Conservation (phyloP, 1,140 invertebrate species). For the Tenebrio molitor region DNA sequence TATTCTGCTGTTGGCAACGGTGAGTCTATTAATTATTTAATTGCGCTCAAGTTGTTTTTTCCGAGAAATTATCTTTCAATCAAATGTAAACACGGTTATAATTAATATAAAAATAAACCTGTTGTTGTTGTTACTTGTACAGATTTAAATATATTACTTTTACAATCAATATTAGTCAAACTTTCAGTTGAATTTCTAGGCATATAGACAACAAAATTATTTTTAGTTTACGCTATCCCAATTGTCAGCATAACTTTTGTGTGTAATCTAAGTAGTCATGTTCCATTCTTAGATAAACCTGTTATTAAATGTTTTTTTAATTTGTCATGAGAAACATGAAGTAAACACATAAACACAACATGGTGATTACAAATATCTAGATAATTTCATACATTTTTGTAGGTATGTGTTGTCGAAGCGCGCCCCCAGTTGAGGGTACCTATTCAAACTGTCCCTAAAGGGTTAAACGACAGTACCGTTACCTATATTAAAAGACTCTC, state of each 20-base stretch:
- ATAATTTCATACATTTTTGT: too few relatives aligned
- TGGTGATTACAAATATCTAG: too few relatives aligned
- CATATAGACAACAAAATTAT: too few relatives aligned
- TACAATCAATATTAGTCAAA: too few relatives aligned
- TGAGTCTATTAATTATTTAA: constrained; percentile 11
- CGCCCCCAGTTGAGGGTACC: constrained; percentile 8
- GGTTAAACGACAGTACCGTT: background rate
- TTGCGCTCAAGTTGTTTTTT: constrained; percentile 9
- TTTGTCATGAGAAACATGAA: background rate
- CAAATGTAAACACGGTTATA: background rate
- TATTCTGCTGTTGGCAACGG: constrained; percentile 14
- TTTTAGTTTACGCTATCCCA: too few relatives aligned
- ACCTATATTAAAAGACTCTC: constrained; percentile 9
- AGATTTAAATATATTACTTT: too few relatives aligned
- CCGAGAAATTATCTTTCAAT: constrained; percentile 9
- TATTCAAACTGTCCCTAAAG: constrained; percentile 8
- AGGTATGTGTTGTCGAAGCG: background rate
- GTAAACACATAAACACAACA: too few relatives aligned
- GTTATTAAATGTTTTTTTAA: background rate
- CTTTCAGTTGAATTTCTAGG: too few relatives aligned
- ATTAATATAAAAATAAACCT: background rate
- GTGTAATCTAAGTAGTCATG: background rate
- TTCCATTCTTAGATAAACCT: too few relatives aligned
- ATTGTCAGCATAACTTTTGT: too few relatives aligned
- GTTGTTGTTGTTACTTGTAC: background rate